Conservation (phyloP, 53 echinoderm and acorn worm species). For the Crossaster papposus region DNA sequence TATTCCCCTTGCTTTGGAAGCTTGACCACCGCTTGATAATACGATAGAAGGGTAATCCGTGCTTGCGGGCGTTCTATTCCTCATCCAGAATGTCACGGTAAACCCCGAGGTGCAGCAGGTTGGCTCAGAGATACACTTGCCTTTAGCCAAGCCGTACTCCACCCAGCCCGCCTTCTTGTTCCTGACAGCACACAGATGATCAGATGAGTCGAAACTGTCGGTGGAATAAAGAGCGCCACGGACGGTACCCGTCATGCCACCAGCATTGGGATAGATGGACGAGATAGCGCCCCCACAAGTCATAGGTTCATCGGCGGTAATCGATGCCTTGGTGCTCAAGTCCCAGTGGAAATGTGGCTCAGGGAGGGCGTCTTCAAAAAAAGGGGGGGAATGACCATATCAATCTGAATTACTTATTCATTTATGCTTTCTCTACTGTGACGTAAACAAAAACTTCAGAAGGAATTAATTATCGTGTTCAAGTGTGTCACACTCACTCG, state of each 20-base stretch:
- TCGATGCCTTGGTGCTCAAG: neutral
- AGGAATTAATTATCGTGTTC: too few relatives aligned
- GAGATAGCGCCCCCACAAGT: neutral
- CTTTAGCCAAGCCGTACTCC: neutral
- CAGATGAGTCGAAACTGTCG: conserved; percentile 29
- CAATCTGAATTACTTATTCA: too few relatives aligned
- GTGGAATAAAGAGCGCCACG: neutral
- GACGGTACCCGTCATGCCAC: conserved; percentile 15
- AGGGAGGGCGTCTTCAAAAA: conserved; percentile 32
- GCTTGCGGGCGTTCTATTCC: neutral
- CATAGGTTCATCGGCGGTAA: conserved; percentile 7
- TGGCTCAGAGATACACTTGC: conserved; percentile 36
- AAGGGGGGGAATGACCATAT: too few relatives aligned
- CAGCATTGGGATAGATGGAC: conserved; percentile 38
- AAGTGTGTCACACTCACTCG: too few relatives aligned
- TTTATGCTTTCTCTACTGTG: too few relatives aligned
- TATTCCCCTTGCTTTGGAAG: neutral
- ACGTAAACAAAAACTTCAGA: too few relatives aligned
- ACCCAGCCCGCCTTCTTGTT: neutral
- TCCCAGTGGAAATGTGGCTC: conserved; percentile 44
- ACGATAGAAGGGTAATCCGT: neutral
- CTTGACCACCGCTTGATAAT: neutral
- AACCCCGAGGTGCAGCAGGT: conserved; percentile 41
- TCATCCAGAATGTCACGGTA: conserved; percentile 40
- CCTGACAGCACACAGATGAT: conserved; percentile 34